Conservation (phyloP, 2,888 invertebrate genomes). For the Mermis nigrescens region DNA sequence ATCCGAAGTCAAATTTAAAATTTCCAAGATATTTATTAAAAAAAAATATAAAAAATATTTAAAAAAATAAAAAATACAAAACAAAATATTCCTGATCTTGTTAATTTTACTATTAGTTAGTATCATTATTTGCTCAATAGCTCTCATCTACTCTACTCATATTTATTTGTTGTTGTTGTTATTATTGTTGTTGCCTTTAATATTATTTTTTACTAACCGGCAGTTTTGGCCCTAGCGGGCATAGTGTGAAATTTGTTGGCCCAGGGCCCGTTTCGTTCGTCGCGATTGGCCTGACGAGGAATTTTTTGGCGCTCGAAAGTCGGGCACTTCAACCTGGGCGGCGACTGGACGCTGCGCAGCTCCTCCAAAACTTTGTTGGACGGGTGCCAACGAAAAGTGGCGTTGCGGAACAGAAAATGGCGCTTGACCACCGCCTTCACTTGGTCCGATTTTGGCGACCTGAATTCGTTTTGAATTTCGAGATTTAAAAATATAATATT, state of each 20-base stretch:
- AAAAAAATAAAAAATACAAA: not conserved
- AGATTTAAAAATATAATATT: not conserved
- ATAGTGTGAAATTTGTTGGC: slow-evolving; percentile 12
- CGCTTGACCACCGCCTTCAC: not conserved
- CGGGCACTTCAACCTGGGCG: slow-evolving; percentile 2
- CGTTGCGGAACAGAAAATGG: slow-evolving; percentile 20
- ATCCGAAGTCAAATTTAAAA: too few species aligned
- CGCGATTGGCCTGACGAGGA: slow-evolving; percentile 18
- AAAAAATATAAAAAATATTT: not conserved
- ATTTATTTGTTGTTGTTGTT: too few species aligned
- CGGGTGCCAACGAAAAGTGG: slow-evolving; percentile 23
- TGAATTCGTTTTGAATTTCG: slow-evolving; percentile 11
- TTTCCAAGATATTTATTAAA: not conserved
- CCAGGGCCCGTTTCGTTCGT: slow-evolving; percentile 14
- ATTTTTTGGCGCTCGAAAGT: slow-evolving; percentile 18
- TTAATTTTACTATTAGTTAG: too few species aligned
- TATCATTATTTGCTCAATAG: too few species aligned
- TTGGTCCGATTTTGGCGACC: slow-evolving; percentile 19
- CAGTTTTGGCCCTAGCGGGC: slow-evolving; percentile 1
- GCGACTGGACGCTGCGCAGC: slow-evolving; percentile 16
- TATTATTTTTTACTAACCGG: not conserved
- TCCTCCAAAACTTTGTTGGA: slow-evolving; percentile 23
- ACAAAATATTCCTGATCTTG: not conserved
- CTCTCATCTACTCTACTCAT: too few species aligned
- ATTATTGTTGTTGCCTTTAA: too few species aligned